A percentile compares a stretch with the other conserved stretches of the same genome.
Conservation (phyloP, 2,888 invertebrate genomes). For the Arctia plantaginis region DNA sequence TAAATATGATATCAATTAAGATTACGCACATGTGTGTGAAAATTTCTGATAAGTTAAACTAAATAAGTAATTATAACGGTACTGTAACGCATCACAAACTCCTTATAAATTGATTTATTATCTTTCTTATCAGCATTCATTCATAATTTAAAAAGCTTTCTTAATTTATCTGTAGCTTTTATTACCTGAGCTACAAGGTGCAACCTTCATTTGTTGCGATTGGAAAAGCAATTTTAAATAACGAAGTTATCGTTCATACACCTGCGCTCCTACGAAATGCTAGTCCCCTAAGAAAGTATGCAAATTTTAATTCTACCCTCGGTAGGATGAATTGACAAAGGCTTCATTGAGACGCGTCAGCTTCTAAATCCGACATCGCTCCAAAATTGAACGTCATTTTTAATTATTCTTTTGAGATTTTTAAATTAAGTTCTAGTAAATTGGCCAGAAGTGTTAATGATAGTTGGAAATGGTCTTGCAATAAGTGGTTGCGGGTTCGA, state of each 20-base stretch:
- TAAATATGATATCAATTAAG: too few species aligned
- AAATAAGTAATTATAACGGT: background rate
- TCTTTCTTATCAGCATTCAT: background rate
- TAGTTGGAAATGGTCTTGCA: too few species aligned
- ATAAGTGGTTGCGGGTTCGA: too few species aligned
- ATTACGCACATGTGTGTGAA: too few species aligned
- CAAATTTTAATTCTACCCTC: slow-evolving; percentile 60
- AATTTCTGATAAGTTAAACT: too few species aligned
- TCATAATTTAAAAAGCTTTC: background rate
- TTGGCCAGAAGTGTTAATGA: too few species aligned
- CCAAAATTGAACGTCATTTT: slow-evolving; percentile 34
- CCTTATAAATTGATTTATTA: background rate
- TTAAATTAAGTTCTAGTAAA: slow-evolving; percentile 4
- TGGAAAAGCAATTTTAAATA: background rate
- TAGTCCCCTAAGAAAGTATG: slow-evolving; percentile 58
- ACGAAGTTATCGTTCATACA: slow-evolving; percentile 21
- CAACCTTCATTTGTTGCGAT: background rate
- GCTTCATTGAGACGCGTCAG: slow-evolving; percentile 36
- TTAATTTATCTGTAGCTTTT: too few species aligned
- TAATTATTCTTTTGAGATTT: slow-evolving; percentile 36
- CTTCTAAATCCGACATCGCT: slow-evolving; percentile 33
- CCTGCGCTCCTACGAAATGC: slow-evolving; percentile 40
- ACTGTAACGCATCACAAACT: background rate
- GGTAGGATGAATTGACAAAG: slow-evolving; percentile 46
- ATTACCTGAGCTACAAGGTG: background rate